phyloP scores from a whole-genome alignment of 2,888 invertebrate genomes.

The Folsomia manolachei region DNA sequence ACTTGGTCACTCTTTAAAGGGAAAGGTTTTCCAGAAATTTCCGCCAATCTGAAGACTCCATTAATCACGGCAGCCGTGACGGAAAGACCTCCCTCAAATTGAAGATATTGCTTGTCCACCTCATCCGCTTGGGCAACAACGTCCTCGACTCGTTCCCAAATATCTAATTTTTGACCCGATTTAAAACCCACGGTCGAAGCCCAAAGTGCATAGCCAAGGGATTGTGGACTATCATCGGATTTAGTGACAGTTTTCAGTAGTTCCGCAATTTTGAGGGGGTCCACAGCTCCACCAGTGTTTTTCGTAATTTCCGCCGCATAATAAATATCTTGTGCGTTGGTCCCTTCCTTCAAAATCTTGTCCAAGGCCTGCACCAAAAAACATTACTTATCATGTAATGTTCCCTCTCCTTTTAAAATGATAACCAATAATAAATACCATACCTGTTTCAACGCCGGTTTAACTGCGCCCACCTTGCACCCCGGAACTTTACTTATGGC shows the following conservation, averaged over 20 bases:
- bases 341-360: conserved; percentile 43
- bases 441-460: conserved; percentile 45
- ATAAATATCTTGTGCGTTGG: conserved; percentile 42
- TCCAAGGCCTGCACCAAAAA: conserved; percentile 33
- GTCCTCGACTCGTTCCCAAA: conserved; percentile 75
- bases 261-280: conserved; percentile 42
- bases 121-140: conserved; percentile 94
- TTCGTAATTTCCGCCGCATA: conserved; percentile 41
- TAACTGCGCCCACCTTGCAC: conserved; percentile 41
- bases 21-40: conserved; percentile 63
- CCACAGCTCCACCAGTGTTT: conserved; percentile 36
- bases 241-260: conserved; percentile 42
- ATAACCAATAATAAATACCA: neutral
- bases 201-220: conserved; percentile 46
- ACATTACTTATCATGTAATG: neutral
- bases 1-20: conserved; percentile 71
- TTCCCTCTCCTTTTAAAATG: conserved; percentile 1
- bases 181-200: conserved; percentile 36
- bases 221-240: conserved; percentile 44
- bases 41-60: conserved; percentile 64
- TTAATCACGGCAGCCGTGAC: conserved; percentile 67
- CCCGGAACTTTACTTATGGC: conserved; percentile 37
- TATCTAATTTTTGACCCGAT: conserved; percentile 39
- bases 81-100: conserved; percentile 88
- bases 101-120: conserved; percentile 78